phyloP scores from a whole-genome alignment of 1,140 invertebrate species.

The Drosophila rufa region DNA sequence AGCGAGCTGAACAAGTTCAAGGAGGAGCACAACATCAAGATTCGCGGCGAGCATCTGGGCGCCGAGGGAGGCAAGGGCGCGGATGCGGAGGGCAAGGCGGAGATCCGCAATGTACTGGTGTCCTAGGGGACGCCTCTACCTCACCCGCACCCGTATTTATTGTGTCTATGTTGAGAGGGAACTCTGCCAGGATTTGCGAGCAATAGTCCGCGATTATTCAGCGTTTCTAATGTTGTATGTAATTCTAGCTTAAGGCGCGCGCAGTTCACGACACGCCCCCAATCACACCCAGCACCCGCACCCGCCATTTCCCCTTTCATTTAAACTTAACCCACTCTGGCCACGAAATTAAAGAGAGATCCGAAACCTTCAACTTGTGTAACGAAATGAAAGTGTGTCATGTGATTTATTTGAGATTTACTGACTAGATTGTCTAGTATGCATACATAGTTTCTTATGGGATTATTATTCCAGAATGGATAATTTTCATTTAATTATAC shows the following conservation, averaged over 20 bases:
- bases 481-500: too few species aligned
- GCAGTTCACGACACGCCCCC: slow-evolving; percentile 42
- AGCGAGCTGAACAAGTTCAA: slow-evolving; percentile 97
- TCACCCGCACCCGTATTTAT: slow-evolving; percentile 65
- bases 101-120: slow-evolving; percentile 88
- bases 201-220: slow-evolving; percentile 29
- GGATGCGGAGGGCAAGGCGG: slow-evolving; percentile 77
- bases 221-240: slow-evolving; percentile 77
- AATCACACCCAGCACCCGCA: slow-evolving; percentile 38
- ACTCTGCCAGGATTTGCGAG: slow-evolving; percentile 48
- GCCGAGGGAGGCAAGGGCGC: slow-evolving; percentile 84
- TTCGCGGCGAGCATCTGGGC: slow-evolving; percentile 88
- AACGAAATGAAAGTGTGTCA: slow-evolving; percentile 6
- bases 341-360: slow-evolving; percentile 64
- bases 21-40: slow-evolving; percentile 94
- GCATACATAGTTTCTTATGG: too few species aligned
- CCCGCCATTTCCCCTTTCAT: slow-evolving; percentile 27
- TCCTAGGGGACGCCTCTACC: slow-evolving; percentile 71
- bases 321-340: slow-evolving; percentile 36
- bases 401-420: slow-evolving; percentile 14
- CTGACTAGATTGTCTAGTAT: too few species aligned
- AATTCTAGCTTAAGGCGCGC: slow-evolving; percentile 77
- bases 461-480: too few species aligned
- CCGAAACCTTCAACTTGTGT: slow-evolving; percentile 32
- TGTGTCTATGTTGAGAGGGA: slow-evolving; percentile 57